These are phyloP conservation scores for Megaceryle alcyon DNA, from an alignment of 2,797 vertebrate genomes.

Conservation along the genomic window DNA sequence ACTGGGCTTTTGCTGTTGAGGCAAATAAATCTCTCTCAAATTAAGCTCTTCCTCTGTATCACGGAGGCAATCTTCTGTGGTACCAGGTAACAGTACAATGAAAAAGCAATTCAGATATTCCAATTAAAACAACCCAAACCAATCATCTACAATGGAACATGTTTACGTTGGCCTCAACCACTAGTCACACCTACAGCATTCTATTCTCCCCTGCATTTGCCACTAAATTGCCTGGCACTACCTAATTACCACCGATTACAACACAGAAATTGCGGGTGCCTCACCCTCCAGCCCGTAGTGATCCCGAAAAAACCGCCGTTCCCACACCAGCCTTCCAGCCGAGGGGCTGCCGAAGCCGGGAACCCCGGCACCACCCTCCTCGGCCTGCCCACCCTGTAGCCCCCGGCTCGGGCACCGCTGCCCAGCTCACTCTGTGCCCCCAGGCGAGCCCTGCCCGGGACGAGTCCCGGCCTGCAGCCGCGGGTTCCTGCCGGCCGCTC, in stretches of 20 bases:
- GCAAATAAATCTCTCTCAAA: background rate
- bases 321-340: background rate
- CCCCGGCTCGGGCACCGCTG: background rate
- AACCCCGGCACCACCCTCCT: background rate
- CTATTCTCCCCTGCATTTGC: fast-evolving
- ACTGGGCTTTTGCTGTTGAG: background rate
- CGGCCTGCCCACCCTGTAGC: background rate
- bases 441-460: background rate
- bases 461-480: background rate
- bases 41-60: background rate
- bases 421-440: background rate
- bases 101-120: background rate
- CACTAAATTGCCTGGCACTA: background rate
- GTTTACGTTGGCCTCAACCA: background rate
- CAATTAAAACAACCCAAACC: background rate
- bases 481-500: background rate
- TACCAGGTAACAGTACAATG: background rate
- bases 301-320: background rate
- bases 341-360: background rate
- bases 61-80: background rate
- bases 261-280: background rate
- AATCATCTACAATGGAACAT: fast-evolving
- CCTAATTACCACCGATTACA: background rate
- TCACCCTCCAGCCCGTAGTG: background rate
- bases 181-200: background rate